A percentile compares a stretch with the other conserved stretches of the same genome.
These are phyloP conservation scores for Hemicentrotus pulcherrimus DNA, from an alignment of 35 echinoderm and acorn worm genomes.

Conservation along the genomic window DNA sequence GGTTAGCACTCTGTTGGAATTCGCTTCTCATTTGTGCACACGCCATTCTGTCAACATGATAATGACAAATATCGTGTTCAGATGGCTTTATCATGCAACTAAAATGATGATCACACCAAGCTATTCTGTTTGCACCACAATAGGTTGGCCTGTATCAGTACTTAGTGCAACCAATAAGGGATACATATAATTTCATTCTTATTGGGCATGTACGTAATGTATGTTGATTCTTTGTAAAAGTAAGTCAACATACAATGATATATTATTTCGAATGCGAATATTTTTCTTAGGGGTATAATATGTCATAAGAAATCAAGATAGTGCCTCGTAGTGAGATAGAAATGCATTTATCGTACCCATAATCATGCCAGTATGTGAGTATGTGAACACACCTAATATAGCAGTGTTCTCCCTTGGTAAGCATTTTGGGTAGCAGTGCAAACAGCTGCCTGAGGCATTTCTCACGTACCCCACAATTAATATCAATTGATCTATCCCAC, in stretches of 20 bases:
- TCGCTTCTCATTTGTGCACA: not conserved
- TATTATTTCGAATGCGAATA: not conserved
- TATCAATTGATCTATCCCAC: conserved; percentile 5
- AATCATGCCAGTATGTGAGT: not conserved
- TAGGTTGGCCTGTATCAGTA: too few relatives aligned
- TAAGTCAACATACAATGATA: not conserved
- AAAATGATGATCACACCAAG: not conserved
- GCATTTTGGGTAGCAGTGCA: conserved; percentile 1
- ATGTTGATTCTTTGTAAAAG: not conserved
- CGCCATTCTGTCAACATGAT: not conserved
- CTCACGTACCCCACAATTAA: not conserved
- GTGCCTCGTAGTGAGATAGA: too few relatives aligned
- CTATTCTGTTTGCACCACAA: not conserved
- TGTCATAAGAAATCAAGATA: too few relatives aligned
- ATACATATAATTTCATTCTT: too few relatives aligned
- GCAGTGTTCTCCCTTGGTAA: not conserved
- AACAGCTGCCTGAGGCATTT: not conserved
- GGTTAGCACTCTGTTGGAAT: not conserved
- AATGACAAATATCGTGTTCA: not conserved
- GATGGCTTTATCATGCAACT: not conserved
- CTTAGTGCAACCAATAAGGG: too few relatives aligned
- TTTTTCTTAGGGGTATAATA: too few relatives aligned
- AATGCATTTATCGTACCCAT: not conserved
- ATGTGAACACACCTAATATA: not conserved
- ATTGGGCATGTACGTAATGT: not conserved